Conservation (phyloP, 2,888 invertebrate genomes). For the Enchytraeus crypticus region DNA sequence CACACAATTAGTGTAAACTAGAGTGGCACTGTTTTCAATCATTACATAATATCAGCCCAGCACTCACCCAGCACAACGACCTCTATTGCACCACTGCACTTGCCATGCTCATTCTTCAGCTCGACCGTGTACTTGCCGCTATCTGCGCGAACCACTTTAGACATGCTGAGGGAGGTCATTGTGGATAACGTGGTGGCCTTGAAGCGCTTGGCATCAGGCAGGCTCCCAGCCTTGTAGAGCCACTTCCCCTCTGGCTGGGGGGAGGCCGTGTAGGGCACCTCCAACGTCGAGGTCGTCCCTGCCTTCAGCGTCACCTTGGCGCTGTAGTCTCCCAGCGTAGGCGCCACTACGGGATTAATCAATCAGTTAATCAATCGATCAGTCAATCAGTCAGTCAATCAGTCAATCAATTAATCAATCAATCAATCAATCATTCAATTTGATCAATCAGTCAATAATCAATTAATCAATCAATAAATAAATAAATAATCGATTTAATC, state of each 20-base stretch:
- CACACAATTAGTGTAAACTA: too few relatives aligned
- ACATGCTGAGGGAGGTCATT: constrained; percentile 27
- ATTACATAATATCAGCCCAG: too few relatives aligned
- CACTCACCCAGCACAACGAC: constrained; percentile 53
- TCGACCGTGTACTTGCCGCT: constrained; percentile 26
- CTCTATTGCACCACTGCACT: constrained; percentile 20
- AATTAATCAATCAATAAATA: too few relatives aligned
- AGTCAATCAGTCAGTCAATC: too few relatives aligned
- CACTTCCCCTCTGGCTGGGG: constrained; percentile 26
- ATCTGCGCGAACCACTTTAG: constrained; percentile 24
- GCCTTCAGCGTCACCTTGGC: constrained; percentile 25
- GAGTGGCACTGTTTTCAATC: too few relatives aligned
- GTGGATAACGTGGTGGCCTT: constrained; percentile 28
- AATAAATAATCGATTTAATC: too few relatives aligned
- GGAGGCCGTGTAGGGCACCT: constrained; percentile 27
- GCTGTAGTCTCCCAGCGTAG: constrained; percentile 19
- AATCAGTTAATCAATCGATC: too few relatives aligned
- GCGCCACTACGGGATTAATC: constrained; percentile 20
- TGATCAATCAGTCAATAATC: too few relatives aligned
- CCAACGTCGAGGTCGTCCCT: constrained; percentile 24
- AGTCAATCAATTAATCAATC: too few relatives aligned
- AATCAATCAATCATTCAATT: too few relatives aligned
- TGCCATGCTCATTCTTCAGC: constrained; percentile 28
- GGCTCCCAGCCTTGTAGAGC: constrained; percentile 22
- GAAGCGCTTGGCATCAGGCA: constrained; percentile 24